These are phyloP conservation scores for Actenoides lindsayi DNA, from an alignment of 2,113 vertebrate species.

Conservation along the genomic window DNA sequence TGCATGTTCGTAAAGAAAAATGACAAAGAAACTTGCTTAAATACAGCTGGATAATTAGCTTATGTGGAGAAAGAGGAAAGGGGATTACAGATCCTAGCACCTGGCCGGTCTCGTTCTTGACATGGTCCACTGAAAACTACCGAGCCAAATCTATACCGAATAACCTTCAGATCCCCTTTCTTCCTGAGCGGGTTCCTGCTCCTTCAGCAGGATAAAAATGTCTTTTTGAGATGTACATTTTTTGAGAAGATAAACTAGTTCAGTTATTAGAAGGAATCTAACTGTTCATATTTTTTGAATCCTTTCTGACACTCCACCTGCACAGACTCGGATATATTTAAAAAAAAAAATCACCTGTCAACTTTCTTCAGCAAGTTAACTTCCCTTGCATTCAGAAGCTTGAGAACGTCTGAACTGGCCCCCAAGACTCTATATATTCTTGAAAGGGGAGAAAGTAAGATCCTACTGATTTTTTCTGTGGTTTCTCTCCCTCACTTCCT, in stretches of 20 bases:
- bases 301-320: not conserved
- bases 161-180: not conserved
- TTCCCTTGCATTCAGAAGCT: not conserved
- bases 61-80: not conserved
- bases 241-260: not conserved
- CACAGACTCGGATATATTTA: not conserved
- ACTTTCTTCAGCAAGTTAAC: not conserved
- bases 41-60: not conserved
- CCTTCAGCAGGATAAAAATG: not conserved
- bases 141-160: not conserved
- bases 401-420: not conserved
- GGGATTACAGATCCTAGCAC: not conserved
- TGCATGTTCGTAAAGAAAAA: not conserved
- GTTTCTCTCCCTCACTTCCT: not conserved
- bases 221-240: not conserved
- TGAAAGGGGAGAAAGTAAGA: not conserved
- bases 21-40: not conserved
- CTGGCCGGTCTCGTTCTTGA: not conserved
- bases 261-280: not conserved
- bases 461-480: not conserved
- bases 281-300: not conserved
- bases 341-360: not conserved
- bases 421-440: not conserved
- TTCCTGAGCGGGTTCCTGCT: not conserved
- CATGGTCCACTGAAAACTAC: constrained; percentile 3